Conservation (phyloP, 35 echinoderm and acorn worm genomes). For the Apostichopus parvimensis region DNA sequence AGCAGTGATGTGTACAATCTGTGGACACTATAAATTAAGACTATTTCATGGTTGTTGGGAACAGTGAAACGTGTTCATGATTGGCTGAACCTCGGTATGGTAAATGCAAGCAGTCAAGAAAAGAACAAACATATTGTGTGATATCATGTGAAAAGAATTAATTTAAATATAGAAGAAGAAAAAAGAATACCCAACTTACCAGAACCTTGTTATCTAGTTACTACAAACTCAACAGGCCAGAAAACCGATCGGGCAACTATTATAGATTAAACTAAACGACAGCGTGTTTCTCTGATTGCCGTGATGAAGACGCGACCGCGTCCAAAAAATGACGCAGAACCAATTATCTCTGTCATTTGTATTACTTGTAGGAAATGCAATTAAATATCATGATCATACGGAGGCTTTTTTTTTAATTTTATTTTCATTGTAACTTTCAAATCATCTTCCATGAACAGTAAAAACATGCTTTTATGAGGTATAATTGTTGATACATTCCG, state of each 20-base stretch:
- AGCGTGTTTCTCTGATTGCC: background rate
- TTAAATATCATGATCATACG: background rate
- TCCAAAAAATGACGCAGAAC: background rate
- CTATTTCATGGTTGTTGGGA: slow-evolving; percentile 15
- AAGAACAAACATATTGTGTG: slow-evolving; percentile 10
- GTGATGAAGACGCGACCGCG: background rate
- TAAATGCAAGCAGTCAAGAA: background rate
- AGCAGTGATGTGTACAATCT: slow-evolving; percentile 6
- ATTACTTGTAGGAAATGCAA: background rate
- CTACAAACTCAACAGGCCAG: background rate
- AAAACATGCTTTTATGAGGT: background rate
- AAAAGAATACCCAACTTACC: background rate
- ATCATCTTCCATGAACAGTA: background rate
- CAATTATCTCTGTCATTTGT: background rate
- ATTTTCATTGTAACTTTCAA: background rate
- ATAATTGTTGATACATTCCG: slow-evolving; percentile 1
- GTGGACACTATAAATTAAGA: slow-evolving; percentile 35
- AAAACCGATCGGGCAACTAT: background rate
- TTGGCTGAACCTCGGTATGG: background rate
- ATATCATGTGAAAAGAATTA: slow-evolving; percentile 10
- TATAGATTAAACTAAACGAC: background rate
- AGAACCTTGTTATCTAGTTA: background rate
- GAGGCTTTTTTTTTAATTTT: background rate
- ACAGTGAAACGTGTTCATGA: slow-evolving; percentile 27
- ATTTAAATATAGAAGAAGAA: background rate